A percentile compares a stretch with the other conserved stretches of the same genome.
phyloP scores from a whole-genome alignment of 2,797 vertebrate genomes.

The Rhabdomys pumilio region DNA sequence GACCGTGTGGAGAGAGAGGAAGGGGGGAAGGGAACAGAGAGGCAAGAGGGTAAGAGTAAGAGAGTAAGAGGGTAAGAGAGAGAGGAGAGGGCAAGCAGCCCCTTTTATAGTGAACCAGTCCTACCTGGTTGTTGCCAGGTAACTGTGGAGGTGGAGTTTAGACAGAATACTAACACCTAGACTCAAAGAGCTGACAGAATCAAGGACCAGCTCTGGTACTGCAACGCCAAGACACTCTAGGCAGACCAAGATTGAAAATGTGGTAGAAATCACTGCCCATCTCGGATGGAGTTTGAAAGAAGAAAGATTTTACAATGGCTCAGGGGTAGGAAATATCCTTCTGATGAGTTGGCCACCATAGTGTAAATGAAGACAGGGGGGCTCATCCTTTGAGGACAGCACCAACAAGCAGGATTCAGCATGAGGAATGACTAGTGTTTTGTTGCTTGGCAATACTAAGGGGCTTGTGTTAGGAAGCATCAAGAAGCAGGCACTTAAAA shows the following conservation, averaged over 20 bases:
- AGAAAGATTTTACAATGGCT: neutral
- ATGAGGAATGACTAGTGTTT: neutral
- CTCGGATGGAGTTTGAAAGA: neutral
- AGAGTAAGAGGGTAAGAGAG: too few relatives aligned
- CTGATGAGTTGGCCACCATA: neutral
- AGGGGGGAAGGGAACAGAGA: too few relatives aligned
- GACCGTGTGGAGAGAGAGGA: too few relatives aligned
- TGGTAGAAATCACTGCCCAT: neutral
- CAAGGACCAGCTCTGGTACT: neutral
- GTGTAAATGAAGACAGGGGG: neutral
- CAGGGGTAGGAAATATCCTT: neutral
- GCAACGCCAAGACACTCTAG: neutral
- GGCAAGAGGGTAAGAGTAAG: too few relatives aligned
- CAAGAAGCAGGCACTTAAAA: neutral
- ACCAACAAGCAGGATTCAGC: neutral
- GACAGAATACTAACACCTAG: too few relatives aligned
- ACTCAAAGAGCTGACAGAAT: neutral
- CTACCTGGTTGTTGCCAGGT: too few relatives aligned
- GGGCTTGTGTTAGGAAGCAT: neutral
- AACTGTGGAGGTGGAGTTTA: too few relatives aligned
- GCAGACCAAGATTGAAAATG: neutral
- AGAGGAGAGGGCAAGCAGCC: too few relatives aligned
- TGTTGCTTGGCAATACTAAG: neutral
- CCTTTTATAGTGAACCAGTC: too few relatives aligned
- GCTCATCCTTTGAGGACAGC: neutral